These are phyloP conservation scores for Pseudomyrmex cubaensis DNA, from an alignment of 1,140 invertebrate species.

Conservation along the genomic window DNA sequence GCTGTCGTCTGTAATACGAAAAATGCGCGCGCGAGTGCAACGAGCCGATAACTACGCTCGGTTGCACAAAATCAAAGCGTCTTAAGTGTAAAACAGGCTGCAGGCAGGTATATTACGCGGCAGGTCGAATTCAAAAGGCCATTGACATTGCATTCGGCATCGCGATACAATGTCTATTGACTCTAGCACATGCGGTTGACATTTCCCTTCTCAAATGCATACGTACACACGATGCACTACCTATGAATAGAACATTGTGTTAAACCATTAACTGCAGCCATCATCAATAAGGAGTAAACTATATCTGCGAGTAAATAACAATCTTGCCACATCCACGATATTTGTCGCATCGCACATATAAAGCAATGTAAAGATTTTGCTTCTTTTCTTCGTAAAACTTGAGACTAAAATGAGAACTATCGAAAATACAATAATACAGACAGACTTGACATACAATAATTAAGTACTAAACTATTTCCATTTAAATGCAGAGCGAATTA, in stretches of 20 bases:
- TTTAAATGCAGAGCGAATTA: background rate
- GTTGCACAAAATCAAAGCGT: constrained; percentile 44
- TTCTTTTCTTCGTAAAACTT: background rate
- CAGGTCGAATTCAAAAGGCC: constrained; percentile 35
- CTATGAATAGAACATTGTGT: constrained; percentile 33
- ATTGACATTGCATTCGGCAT: constrained; percentile 41
- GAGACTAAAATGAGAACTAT: background rate
- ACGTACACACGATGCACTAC: background rate
- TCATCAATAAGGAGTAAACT: background rate
- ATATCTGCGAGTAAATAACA: background rate
- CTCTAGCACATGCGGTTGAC: background rate
- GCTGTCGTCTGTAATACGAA: background rate
- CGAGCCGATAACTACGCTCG: constrained; percentile 28
- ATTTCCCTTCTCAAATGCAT: constrained; percentile 23
- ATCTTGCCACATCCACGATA: background rate
- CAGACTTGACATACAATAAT: background rate
- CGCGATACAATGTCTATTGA: constrained; percentile 30
- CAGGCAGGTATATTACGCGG: background rate
- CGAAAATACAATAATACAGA: background rate
- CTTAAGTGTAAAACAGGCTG: constrained; percentile 9
- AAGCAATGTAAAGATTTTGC: no score
- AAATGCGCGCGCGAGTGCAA: constrained; percentile 37
- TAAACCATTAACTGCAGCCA: constrained; percentile 4
- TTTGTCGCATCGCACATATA: no score
- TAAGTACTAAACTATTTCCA: background rate